Conservation (phyloP, 2,888 invertebrate genomes). For the Heliconius aoede region DNA sequence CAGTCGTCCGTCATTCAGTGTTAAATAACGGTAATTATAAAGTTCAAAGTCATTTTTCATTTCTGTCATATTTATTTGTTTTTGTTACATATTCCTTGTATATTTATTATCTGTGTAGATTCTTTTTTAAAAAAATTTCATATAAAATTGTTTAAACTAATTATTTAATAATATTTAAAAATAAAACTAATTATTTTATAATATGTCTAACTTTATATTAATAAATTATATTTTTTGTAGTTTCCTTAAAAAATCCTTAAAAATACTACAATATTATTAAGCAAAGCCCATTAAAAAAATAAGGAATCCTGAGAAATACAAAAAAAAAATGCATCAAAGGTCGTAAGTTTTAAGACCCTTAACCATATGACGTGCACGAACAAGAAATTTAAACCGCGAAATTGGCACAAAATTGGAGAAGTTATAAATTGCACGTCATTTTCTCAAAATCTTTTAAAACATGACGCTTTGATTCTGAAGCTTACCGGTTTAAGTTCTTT, state of each 20-base stretch:
- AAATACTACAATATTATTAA: background rate
- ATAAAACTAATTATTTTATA: too few species aligned
- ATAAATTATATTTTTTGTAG: background rate
- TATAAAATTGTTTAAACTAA: too few species aligned
- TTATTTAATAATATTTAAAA: too few species aligned
- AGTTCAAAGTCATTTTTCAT: conserved; percentile 48
- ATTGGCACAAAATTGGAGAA: conserved; percentile 76
- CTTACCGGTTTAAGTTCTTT: conserved; percentile 50
- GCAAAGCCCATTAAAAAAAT: background rate
- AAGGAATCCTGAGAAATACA: background rate
- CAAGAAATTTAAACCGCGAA: conserved; percentile 56
- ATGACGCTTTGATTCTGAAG: conserved; percentile 49
- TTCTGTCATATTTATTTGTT: conserved; percentile 46
- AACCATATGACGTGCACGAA: conserved; percentile 18
- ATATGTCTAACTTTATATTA: too few species aligned
- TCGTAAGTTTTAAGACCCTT: background rate
- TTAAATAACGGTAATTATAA: conserved; percentile 26
- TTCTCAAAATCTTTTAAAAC: conserved; percentile 54
- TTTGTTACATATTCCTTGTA: background rate
- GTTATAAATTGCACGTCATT: conserved; percentile 70
- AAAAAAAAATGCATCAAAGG: conserved; percentile 8
- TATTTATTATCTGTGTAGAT: background rate
- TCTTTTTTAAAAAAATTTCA: too few species aligned
- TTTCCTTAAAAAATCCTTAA: background rate
- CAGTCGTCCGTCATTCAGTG: conserved; percentile 27